phyloP scores from a whole-genome alignment of 2,113 vertebrate species.

The Serilophus lunatus region DNA sequence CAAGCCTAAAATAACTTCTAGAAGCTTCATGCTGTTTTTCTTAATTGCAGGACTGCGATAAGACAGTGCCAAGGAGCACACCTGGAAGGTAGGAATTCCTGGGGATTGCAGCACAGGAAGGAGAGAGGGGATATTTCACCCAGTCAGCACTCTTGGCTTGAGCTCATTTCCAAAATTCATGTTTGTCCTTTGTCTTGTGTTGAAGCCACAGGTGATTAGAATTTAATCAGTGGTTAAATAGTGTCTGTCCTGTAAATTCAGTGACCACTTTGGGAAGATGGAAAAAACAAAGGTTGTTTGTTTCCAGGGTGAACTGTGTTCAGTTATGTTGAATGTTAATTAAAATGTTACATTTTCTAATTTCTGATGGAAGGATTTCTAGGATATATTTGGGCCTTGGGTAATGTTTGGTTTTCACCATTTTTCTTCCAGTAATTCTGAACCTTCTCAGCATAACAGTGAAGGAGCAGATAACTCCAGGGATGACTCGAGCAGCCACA shows the following conservation, averaged over 20 bases:
- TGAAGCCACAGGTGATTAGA: neutral
- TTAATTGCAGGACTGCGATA: slow-evolving; percentile 84
- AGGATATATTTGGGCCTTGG: neutral
- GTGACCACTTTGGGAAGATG: neutral
- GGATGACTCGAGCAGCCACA: slow-evolving; percentile 96
- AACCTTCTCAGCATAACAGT: slow-evolving; percentile 86
- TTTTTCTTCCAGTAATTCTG: slow-evolving; percentile 73
- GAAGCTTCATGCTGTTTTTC: slow-evolving; percentile 3
- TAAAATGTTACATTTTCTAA: neutral
- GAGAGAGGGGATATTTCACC: neutral
- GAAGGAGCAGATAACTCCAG: slow-evolving; percentile 89
- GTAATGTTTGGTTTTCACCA: neutral
- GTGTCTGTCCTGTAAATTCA: neutral
- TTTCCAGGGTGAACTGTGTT: neutral
- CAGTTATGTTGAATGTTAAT: fast-evolving
- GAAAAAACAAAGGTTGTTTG: neutral
- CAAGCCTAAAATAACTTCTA: neutral
- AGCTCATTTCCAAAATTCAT: neutral
- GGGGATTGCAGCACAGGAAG: neutral
- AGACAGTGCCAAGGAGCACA: slow-evolving; percentile 88
- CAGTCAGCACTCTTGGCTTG: neutral
- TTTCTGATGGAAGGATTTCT: neutral
- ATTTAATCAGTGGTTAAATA: neutral
- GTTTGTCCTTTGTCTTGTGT: neutral
- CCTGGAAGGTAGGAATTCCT: slow-evolving; percentile 83